Evolutionary conservation across 2,888 invertebrate genomes (phyloP).

Genomic region (Cheilosia soror): DNA sequence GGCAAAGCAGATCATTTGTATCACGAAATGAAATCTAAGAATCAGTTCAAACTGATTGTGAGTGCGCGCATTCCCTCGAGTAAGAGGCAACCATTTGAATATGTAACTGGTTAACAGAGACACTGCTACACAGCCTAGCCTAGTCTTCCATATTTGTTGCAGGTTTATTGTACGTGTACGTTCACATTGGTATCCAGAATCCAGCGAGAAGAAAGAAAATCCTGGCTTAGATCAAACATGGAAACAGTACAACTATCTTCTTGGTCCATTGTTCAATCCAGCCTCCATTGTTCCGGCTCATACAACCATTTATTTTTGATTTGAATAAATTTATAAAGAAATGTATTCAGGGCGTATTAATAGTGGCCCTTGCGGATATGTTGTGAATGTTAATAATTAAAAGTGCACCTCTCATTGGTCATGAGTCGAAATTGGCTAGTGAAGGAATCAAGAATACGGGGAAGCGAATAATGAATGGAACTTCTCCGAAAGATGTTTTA

Average conservation of each 20-base stretch:
- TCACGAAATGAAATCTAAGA: slow-evolving; percentile 74
- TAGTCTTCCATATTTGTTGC: slow-evolving; percentile 64
- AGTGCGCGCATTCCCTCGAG: slow-evolving; percentile 21
- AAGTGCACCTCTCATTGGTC: slow-evolving; percentile 61
- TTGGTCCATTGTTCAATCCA: slow-evolving; percentile 48
- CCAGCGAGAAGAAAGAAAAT: slow-evolving; percentile 29
- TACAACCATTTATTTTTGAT: slow-evolving; percentile 17
- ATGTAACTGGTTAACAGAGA: slow-evolving; percentile 57
- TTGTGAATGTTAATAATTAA: slow-evolving; percentile 52
- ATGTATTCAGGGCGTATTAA: slow-evolving; percentile 28
- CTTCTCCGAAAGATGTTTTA: slow-evolving; percentile 23
- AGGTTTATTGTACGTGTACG: slow-evolving; percentile 23
- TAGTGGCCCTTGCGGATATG: slow-evolving; percentile 26
- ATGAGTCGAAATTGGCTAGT: slow-evolving; percentile 44
- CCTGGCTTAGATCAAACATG: slow-evolving; percentile 40
- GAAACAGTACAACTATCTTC: slow-evolving; percentile 17
- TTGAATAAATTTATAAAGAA: slow-evolving; percentile 61
- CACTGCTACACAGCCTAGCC: slow-evolving; percentile 11
- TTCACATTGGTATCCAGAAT: background rate
- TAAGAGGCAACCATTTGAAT: slow-evolving; percentile 59
- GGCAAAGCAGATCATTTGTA: slow-evolving; percentile 72
- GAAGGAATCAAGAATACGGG: slow-evolving; percentile 11
- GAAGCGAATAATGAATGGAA: slow-evolving; percentile 37
- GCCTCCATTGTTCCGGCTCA: slow-evolving; percentile 41
- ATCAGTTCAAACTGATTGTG: slow-evolving; percentile 61